phyloP scores from a whole-genome alignment of 2,888 invertebrate genomes.

The Ectropis crepuscularia region DNA sequence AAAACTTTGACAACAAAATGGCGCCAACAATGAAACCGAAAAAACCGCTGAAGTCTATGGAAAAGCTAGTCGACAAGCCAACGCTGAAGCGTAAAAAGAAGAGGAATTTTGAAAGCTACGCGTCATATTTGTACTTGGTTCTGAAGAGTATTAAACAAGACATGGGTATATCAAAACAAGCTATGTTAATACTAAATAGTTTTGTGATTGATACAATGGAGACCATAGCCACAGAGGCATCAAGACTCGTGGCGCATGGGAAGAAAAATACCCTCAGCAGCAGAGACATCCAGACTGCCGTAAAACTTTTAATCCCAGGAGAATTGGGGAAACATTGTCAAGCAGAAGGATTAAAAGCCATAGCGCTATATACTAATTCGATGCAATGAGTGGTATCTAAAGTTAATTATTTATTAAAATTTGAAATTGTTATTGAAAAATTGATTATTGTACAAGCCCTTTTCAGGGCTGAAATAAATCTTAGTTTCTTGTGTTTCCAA shows the following conservation, averaged over 20 bases:
- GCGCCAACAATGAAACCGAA: slow-evolving; percentile 12
- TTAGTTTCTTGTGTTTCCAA: not conserved
- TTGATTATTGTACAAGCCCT: not conserved
- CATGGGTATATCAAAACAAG: slow-evolving; percentile 5
- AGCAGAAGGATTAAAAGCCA: not conserved
- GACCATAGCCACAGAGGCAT: not conserved
- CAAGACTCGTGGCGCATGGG: not conserved
- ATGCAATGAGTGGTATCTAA: not conserved
- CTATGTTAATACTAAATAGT: slow-evolving; percentile 7
- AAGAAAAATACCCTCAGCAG: not conserved
- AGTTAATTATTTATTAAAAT: not conserved
- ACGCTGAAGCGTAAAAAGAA: slow-evolving; percentile 1
- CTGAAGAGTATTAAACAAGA: not conserved
- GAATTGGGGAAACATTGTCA: not conserved
- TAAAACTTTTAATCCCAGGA: not conserved
- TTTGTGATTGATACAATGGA: slow-evolving; percentile 3
- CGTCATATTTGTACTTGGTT: not conserved
- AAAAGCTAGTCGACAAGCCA: slow-evolving; percentile 3
- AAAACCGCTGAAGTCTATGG: slow-evolving; percentile 6
- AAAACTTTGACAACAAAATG: slow-evolving; percentile 5
- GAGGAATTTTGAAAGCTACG: slow-evolving; percentile 4
- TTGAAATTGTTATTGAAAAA: not conserved
- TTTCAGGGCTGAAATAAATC: slow-evolving; percentile 3
- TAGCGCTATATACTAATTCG: not conserved
- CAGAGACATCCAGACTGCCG: not conserved